Evolutionary conservation across 2,888 invertebrate genomes (phyloP).

Genomic region (Sarcophaga carnaria): DNA sequence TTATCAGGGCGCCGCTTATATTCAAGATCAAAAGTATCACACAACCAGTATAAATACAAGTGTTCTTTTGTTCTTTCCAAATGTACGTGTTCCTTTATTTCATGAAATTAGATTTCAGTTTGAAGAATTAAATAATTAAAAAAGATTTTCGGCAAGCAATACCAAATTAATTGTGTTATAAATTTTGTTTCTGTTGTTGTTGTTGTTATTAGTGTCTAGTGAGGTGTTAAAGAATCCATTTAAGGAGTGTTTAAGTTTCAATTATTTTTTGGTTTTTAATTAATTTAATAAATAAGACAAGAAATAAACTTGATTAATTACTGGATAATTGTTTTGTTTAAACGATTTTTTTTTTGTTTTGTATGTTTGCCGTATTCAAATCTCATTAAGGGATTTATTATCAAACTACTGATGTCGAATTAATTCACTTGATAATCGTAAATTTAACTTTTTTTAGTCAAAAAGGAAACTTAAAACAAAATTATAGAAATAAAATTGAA

Average conservation of each 20-base stretch:
- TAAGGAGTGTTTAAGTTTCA: conserved; percentile 44
- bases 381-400: conserved; percentile 26
- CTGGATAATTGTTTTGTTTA: conserved; percentile 11
- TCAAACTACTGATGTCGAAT: background rate
- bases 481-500: too few relatives aligned
- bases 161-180: conserved; percentile 6
- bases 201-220: background rate
- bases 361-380: background rate
- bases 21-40: conserved; percentile 40
- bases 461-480: too few relatives aligned
- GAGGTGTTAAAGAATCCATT: conserved; percentile 50
- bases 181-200: background rate
- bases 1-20: conserved; percentile 34
- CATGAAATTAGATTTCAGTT: background rate
- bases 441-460: too few relatives aligned
- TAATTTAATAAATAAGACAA: conserved; percentile 5
- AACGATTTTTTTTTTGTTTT: background rate
- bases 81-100: background rate
- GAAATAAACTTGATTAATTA: conserved; percentile 30
- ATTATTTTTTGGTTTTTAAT: conserved; percentile 22
- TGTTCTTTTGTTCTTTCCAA: background rate
- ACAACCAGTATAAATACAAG: background rate
- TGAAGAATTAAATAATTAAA: background rate
- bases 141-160: background rate
- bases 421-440: too few relatives aligned